These are phyloP conservation scores for Prionace glauca DNA, from an alignment of 2,797 vertebrate genomes.

Conservation along the genomic window DNA sequence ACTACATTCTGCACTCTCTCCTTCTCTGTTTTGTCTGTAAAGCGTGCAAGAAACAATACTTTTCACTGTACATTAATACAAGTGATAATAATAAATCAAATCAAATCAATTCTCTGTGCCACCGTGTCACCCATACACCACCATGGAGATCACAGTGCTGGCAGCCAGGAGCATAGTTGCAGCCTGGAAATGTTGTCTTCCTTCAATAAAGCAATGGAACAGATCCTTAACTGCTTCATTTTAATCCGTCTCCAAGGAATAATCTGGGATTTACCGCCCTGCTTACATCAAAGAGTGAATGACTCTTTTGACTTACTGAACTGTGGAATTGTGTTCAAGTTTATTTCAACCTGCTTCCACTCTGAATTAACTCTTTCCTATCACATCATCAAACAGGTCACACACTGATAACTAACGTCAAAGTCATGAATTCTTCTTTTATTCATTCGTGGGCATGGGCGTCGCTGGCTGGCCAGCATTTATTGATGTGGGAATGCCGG, in stretches of 20 bases:
- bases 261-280: background rate
- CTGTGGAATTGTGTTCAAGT: background rate
- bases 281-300: background rate
- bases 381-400: background rate
- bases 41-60: too few relatives aligned
- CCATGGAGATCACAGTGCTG: background rate
- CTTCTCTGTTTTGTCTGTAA: too few relatives aligned
- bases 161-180: background rate
- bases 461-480: too few relatives aligned
- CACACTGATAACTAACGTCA: background rate
- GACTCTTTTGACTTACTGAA: background rate
- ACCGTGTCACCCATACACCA: too few relatives aligned
- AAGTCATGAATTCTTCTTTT: background rate
- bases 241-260: background rate
- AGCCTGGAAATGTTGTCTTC: background rate
- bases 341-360: too few relatives aligned
- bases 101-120: too few relatives aligned
- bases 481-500: too few relatives aligned
- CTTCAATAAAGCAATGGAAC: background rate
- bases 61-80: too few relatives aligned
- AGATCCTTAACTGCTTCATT: background rate
- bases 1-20: too few relatives aligned
- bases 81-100: too few relatives aligned
- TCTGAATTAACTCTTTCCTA: background rate
- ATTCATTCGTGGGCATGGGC: too few relatives aligned